phyloP scores from a whole-genome alignment of 1,140 invertebrate species.

The Hyposmocoma kahamanoa region DNA sequence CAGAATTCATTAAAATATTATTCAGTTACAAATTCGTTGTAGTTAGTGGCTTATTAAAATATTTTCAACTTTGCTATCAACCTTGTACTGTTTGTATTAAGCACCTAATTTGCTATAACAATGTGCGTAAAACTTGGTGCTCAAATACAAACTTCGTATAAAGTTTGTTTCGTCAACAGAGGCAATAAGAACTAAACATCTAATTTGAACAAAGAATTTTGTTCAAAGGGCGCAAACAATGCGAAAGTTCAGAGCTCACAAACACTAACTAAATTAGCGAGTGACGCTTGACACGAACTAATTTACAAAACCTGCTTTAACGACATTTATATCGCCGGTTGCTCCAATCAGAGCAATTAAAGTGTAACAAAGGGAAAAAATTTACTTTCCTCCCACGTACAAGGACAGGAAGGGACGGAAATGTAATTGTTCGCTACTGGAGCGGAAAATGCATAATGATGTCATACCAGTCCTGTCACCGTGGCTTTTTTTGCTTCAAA shows the following conservation, averaged over 20 bases:
- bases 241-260: constrained; percentile 14
- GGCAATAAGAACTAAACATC: neutral
- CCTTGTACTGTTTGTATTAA: no score
- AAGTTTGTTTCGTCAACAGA: neutral
- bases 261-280: constrained; percentile 34
- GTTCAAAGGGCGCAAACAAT: neutral
- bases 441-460: constrained; percentile 9
- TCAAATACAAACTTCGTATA: neutral
- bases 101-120: no score
- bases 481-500: no score
- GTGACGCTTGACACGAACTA: constrained; percentile 24
- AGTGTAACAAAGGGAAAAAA: constrained; percentile 35
- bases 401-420: constrained; percentile 13
- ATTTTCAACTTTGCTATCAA: no score
- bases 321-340: constrained; percentile 40
- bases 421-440: constrained; percentile 20
- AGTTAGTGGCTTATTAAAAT: no score
- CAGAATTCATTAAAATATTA: no score
- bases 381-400: constrained; percentile 22
- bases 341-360: constrained; percentile 55
- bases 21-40: no score
- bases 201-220: neutral
- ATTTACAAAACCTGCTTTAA: constrained; percentile 31
- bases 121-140: no score
- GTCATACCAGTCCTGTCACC: no score